Conservation (phyloP, 23 tunicate species). For the Ciona savignyi region DNA sequence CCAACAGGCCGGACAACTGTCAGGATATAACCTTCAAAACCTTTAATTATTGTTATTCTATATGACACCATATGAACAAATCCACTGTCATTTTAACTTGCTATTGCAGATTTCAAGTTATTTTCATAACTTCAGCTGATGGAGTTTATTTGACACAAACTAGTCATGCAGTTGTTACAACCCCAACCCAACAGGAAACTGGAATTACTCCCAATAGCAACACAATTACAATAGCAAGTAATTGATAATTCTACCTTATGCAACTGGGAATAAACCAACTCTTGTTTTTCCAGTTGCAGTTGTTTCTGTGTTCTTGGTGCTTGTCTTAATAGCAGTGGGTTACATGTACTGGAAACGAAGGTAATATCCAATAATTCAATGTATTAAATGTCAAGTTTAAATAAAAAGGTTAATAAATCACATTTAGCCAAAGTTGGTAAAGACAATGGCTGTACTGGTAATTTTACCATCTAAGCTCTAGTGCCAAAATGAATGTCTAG, state of each 20-base stretch:
- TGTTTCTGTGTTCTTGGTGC: not conserved
- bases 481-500: too few relatives aligned
- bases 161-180: not conserved
- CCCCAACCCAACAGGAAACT: not conserved
- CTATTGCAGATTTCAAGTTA: not conserved
- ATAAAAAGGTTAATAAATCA: too few relatives aligned
- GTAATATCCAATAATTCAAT: too few relatives aligned
- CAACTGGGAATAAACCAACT: not conserved
- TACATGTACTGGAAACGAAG: not conserved
- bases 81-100: not conserved
- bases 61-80: too few relatives aligned
- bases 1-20: too few relatives aligned
- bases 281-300: not conserved
- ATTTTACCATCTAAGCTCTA: too few relatives aligned
- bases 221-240: not conserved
- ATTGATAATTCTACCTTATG: not conserved
- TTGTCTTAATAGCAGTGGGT: not conserved
- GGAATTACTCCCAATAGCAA: not conserved
- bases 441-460: too few relatives aligned
- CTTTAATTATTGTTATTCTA: too few relatives aligned
- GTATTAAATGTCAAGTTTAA: too few relatives aligned
- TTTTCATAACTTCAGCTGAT: not conserved
- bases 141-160: not conserved
- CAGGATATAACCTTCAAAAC: too few relatives aligned
- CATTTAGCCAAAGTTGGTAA: too few relatives aligned